phyloP scores from a whole-genome alignment of 2,888 invertebrate genomes.

The Acrobasis consociella region DNA sequence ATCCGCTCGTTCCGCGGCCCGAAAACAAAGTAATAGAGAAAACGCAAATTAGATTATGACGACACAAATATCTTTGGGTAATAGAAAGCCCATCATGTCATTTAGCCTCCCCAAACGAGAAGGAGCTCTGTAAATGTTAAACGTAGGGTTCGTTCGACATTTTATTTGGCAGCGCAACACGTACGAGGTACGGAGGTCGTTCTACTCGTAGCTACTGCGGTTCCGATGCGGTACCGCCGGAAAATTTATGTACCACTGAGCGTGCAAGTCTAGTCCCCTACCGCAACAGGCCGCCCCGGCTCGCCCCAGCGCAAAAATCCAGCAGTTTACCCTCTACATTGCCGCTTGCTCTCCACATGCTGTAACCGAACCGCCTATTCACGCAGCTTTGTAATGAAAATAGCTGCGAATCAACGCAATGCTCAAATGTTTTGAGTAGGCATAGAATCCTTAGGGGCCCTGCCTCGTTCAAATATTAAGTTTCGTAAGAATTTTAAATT shows the following conservation, averaged over 20 bases:
- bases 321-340: conserved; percentile 54
- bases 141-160: conserved; percentile 51
- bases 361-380: conserved; percentile 34
- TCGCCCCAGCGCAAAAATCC: conserved; percentile 51
- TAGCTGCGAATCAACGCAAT: conserved; percentile 59
- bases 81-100: conserved; percentile 20
- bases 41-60: conserved; percentile 16
- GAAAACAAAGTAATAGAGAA: conserved; percentile 8
- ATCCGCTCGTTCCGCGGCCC: background rate
- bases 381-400: conserved; percentile 59
- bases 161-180: conserved; percentile 73
- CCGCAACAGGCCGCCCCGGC: conserved; percentile 53
- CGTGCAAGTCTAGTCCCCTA: conserved; percentile 67
- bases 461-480: conserved; percentile 75
- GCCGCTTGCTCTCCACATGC: conserved; percentile 44
- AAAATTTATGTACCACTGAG: conserved; percentile 78
- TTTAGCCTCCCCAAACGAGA: conserved; percentile 24
- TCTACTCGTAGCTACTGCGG: conserved; percentile 64
- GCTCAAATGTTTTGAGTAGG: conserved; percentile 50
- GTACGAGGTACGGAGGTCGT: conserved; percentile 62
- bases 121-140: conserved; percentile 37
- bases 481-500: conserved; percentile 79
- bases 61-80: conserved; percentile 2
- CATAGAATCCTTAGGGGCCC: conserved; percentile 56
- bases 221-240: conserved; percentile 74